Conservation (phyloP, 2,888 invertebrate species). For the Chouioia cunea region DNA sequence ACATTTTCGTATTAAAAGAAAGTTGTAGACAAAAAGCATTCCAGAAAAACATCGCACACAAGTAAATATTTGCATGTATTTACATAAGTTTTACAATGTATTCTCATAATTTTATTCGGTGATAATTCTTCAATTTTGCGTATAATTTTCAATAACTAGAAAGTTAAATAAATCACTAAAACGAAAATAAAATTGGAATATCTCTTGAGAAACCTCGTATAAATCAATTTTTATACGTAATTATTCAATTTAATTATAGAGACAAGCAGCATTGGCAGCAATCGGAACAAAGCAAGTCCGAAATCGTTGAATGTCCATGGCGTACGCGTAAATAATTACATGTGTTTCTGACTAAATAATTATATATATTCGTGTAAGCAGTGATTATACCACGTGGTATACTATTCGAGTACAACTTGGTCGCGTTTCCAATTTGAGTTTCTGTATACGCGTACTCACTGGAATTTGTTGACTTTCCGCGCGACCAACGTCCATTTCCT, state of each 20-base stretch:
- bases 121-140: conserved; percentile 26
- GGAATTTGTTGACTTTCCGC: conserved; percentile 38
- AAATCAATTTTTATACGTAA: neutral
- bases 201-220: too few species aligned
- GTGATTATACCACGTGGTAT: conserved; percentile 11
- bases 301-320: conserved; percentile 21
- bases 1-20: neutral
- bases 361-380: conserved; percentile 25
- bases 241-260: neutral
- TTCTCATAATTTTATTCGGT: neutral
- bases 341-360: conserved; percentile 1
- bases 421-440: conserved; percentile 41
- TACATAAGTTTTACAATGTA: conserved; percentile 44
- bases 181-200: neutral
- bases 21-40: conserved; percentile 16
- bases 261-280: neutral
- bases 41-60: conserved; percentile 17
- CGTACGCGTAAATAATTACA: conserved; percentile 7
- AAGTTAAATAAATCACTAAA: neutral
- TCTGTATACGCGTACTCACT: neutral
- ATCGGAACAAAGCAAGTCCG: neutral
- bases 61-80: conserved; percentile 38
- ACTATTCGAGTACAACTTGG: neutral
- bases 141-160: neutral
- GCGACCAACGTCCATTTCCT: conserved; percentile 43